Evolutionary conservation across 2,797 vertebrate species (phyloP).

Genomic region (Hephaestus fuliginosus): DNA sequence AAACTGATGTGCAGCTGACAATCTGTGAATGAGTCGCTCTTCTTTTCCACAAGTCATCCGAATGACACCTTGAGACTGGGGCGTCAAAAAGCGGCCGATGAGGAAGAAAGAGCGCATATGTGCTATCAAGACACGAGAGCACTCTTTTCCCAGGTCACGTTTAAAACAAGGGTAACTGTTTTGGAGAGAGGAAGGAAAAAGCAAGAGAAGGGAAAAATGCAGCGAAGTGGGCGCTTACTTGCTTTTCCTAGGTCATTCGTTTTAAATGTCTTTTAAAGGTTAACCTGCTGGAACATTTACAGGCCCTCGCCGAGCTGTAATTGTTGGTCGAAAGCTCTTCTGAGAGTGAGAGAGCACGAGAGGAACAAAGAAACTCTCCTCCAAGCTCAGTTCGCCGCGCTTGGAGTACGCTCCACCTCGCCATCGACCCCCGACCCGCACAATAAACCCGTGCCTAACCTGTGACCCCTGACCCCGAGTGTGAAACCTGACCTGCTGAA

Average conservation of each 20-base stretch:
- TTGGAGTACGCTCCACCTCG: slow-evolving; percentile 60
- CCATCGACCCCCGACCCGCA: slow-evolving; percentile 44
- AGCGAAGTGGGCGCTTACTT: slow-evolving; percentile 37
- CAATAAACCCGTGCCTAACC: slow-evolving; percentile 61
- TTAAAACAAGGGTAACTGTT: slow-evolving; percentile 43
- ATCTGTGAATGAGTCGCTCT: slow-evolving; percentile 45
- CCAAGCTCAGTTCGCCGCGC: slow-evolving; percentile 18
- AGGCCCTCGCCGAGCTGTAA: slow-evolving; percentile 59
- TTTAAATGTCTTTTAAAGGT: slow-evolving; percentile 82
- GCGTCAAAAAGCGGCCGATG: slow-evolving; percentile 3
- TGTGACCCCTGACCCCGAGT: slow-evolving; percentile 38
- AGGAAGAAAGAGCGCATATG: slow-evolving; percentile 15
- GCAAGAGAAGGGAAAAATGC: slow-evolving; percentile 48
- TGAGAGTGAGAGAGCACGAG: slow-evolving; percentile 21
- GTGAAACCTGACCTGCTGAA: slow-evolving; percentile 72
- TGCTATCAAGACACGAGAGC: slow-evolving; percentile 13
- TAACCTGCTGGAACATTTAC: slow-evolving; percentile 82
- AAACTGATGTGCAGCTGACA: slow-evolving; percentile 49
- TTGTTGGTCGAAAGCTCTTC: slow-evolving; percentile 64
- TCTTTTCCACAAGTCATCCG: slow-evolving; percentile 17
- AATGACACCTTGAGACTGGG: slow-evolving; percentile 27
- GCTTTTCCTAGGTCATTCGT: slow-evolving; percentile 73
- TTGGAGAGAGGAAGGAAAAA: slow-evolving; percentile 36
- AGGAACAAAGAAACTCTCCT: slow-evolving; percentile 47
- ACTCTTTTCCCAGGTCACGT: slow-evolving; percentile 35